Base-by-base conservation (phyloP, 2,888 invertebrate species). In the Caenorhabditis becei region DNA sequence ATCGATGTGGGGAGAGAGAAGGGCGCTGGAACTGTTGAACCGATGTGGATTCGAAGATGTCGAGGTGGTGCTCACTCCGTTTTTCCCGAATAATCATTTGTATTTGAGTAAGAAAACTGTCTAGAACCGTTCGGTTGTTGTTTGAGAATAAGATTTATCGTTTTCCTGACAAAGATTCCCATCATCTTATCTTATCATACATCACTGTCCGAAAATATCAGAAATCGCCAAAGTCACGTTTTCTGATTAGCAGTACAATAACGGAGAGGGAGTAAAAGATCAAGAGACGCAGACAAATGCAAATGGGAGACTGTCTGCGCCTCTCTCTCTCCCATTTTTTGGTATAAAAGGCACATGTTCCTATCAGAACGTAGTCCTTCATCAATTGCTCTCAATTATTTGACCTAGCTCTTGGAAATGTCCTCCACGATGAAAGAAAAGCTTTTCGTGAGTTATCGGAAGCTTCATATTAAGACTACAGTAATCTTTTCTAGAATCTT, bases 1-100 rank as follows among this genome's bases (percentile, higher is more conserved):
- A 18, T 62, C 85, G 0, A 83, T 85, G 83, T 86, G 86, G 86
- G 88, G 87, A 24, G 49, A 53, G n/a, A 71, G 83, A 47, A 62
- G 71, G 59, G 87, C 83, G 5, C 20, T 44, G n/a, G 53, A 72
- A 26, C 49, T 88, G 77, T 67, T 88, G 20, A 69, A 83, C 10
- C 51, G 77, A 10, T 79, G 84, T 47, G 88, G 88, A 41, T 88
- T 88, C 65, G 62, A 65, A 7, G 41, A 82, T 18, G 66, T 86
- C 16, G 58, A 74, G 18, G 65, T 81, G 11, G 51, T 70, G 7
- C 32, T 66, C 8, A 71, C 82, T 14, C 83, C 86, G 8, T 80
- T 70, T 62, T 83, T 84, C 51, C 51, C 70, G 11, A 58, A 85
- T 10, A 87, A 86, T 65, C 66, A 77, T 7, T 59, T 87, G 20